Conservation (phyloP, 2,888 invertebrate genomes). For the Diarsia dahlii region DNA sequence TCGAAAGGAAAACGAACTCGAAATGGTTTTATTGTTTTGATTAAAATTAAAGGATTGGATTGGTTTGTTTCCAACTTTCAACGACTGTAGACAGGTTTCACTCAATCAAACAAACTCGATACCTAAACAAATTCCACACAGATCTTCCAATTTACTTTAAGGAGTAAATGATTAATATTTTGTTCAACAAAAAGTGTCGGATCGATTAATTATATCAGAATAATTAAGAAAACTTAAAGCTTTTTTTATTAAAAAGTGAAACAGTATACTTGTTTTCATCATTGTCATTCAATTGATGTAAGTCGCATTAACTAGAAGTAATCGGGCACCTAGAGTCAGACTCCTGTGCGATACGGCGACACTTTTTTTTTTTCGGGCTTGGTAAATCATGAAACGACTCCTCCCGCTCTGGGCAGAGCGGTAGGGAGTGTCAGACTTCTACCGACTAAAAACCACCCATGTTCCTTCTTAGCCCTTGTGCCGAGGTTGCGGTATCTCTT, state of each 20-base stretch:
- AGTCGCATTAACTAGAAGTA: background rate
- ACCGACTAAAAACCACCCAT: too few relatives aligned
- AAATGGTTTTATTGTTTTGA: constrained; percentile 32
- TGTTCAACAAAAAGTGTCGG: background rate
- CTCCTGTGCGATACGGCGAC: too few relatives aligned
- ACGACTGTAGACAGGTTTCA: constrained; percentile 24
- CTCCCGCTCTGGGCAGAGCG: too few relatives aligned
- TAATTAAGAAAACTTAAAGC: background rate
- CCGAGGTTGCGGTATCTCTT: too few relatives aligned
- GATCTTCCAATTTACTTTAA: constrained; percentile 24
- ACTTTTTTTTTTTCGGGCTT: too few relatives aligned
- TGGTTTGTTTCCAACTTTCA: constrained; percentile 41
- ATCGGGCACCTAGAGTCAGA: too few relatives aligned
- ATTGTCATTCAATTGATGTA: background rate
- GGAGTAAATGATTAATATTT: constrained; percentile 14
- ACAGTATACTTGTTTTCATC: background rate
- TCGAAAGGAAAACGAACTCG: constrained; percentile 8
- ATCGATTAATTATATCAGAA: background rate
- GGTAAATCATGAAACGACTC: too few relatives aligned
- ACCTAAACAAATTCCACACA: constrained; percentile 8
- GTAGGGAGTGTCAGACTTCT: too few relatives aligned
- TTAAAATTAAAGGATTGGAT: constrained; percentile 35
- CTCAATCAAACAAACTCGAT: constrained; percentile 32
- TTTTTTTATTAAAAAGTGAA: background rate
- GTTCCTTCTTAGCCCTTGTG: too few relatives aligned